These are phyloP conservation scores for Pseudoips prasinana DNA, from an alignment of 2,888 invertebrate species.

Conservation along the genomic window DNA sequence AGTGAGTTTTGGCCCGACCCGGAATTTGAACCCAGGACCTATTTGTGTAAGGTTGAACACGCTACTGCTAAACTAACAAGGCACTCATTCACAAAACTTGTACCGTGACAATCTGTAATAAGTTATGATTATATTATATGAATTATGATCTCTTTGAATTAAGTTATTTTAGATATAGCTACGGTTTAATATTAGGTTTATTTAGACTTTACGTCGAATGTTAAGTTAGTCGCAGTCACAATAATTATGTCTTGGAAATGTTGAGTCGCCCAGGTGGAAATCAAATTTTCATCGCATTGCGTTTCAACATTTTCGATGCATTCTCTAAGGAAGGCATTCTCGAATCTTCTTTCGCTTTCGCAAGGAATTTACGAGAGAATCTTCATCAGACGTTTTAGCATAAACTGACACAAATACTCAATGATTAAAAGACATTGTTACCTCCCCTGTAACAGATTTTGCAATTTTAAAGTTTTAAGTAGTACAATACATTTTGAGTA, in stretches of 20 bases:
- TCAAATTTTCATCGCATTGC: constrained; percentile 55
- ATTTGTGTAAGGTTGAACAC: too few species aligned
- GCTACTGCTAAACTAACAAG: too few species aligned
- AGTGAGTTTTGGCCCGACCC: too few species aligned
- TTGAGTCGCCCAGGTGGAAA: constrained; percentile 46
- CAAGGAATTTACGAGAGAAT: constrained; percentile 39
- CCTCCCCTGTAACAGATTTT: constrained; percentile 44
- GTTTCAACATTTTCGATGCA: constrained; percentile 52
- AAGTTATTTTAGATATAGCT: constrained; percentile 60
- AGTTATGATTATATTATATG: constrained; percentile 75
- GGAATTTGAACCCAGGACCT: too few species aligned
- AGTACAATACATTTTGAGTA: constrained; percentile 63
- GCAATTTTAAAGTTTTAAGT: constrained; percentile 39
- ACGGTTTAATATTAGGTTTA: constrained; percentile 36
- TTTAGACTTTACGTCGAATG: constrained; percentile 36
- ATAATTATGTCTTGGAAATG: constrained; percentile 48
- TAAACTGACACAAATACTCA: constrained; percentile 77
- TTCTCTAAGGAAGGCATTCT: constrained; percentile 36
- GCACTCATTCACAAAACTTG: constrained; percentile 36
- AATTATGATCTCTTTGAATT: constrained; percentile 80
- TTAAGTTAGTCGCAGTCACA: constrained; percentile 43
- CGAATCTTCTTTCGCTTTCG: constrained; percentile 38
- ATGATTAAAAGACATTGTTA: constrained; percentile 54
- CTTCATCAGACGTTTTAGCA: constrained; percentile 28
- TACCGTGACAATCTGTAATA: constrained; percentile 57